Evolutionary conservation across 2,797 vertebrate species (phyloP), one percentile per base, ranked within the genome.

Genomic region (Oreortyx pictus): DNA sequence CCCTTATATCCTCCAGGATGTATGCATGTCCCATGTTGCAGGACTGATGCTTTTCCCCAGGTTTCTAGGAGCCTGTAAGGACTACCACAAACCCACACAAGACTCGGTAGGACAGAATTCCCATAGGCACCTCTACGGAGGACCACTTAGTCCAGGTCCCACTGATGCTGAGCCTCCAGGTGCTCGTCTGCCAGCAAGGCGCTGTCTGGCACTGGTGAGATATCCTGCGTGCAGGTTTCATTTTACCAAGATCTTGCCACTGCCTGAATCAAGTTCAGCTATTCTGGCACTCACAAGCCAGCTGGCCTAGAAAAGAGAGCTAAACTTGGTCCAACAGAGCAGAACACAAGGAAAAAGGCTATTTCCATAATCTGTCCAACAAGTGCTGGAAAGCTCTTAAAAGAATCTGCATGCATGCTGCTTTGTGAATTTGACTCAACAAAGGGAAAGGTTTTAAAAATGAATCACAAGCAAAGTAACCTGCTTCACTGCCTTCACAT

Each of bases 151-250:
- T 20, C n/a, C 57, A 71, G 61, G 54, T 1, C 3, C 4, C 14
- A 41, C 64, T 14, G 7, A 3, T 24, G 68, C 39, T 0, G 4
- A 67, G 17, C 6, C 31, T n/a, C 14, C 1, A 0, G 18, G 8
- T 27, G 54, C n/a, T 78, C 76, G 24, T 3, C 33, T 0, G 0
- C 22, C 35, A 24, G 37, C 0, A 0, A 77, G 9, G 59, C 7
- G 81, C 39, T 37, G 44, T 19, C 22, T 54, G 25, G 3, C 1
- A 0, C 37, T 31, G 50, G 75, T 66, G 65, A 91, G 29, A 47
- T 7, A 43, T 1, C 4, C 25, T 6, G 14, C 1, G 14, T 0
- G 1, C 11, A 92, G 35, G 24, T 50, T 76, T 73, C 44, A 52
- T 9, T 29, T 66, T 37, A 47, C 15, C 16, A 39, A 41, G 50